Evolutionary conservation across 2,797 vertebrate genomes (phyloP).

Genomic region (Margarornis squamiger): DNA sequence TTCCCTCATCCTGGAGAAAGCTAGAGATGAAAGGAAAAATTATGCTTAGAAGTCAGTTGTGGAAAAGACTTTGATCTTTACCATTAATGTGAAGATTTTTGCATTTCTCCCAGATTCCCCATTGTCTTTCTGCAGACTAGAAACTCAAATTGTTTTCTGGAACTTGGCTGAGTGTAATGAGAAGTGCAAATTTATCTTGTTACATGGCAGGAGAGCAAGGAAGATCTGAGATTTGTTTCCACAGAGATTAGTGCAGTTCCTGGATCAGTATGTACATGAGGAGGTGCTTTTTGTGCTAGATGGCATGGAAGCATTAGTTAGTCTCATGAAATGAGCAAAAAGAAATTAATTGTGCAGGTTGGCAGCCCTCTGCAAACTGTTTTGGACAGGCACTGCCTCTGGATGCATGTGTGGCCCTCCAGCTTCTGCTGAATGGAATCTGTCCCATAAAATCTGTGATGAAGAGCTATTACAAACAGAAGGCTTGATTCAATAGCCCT

Average conservation of each 20-base stretch:
- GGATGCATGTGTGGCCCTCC: not conserved
- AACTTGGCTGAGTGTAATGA: conserved; percentile 5
- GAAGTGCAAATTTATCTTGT: conserved; percentile 25
- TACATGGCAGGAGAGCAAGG: not conserved
- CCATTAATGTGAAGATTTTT: not conserved
- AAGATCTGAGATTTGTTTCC: conserved; percentile 36
- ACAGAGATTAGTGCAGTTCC: conserved; percentile 14
- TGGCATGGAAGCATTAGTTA: not conserved
- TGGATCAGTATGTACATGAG: not conserved
- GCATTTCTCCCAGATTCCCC: conserved; percentile 14
- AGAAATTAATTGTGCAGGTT: not conserved
- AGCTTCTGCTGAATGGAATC: not conserved
- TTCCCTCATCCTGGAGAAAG: conserved; percentile 23
- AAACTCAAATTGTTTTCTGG: conserved; percentile 26
- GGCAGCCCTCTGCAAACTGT: not conserved
- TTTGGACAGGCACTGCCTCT: not conserved
- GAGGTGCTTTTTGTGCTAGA: not conserved
- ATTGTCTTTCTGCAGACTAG: not conserved
- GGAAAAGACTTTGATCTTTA: conserved; percentile 50
- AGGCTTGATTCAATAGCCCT: not conserved
- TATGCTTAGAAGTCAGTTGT: conserved; percentile 23
- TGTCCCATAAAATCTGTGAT: conserved; percentile 4
- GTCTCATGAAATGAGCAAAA: not conserved
- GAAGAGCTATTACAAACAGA: not conserved
- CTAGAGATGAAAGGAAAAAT: conserved; percentile 51